Conservation (phyloP, 2,113 vertebrate genomes). For the Panthera uncia region DNA sequence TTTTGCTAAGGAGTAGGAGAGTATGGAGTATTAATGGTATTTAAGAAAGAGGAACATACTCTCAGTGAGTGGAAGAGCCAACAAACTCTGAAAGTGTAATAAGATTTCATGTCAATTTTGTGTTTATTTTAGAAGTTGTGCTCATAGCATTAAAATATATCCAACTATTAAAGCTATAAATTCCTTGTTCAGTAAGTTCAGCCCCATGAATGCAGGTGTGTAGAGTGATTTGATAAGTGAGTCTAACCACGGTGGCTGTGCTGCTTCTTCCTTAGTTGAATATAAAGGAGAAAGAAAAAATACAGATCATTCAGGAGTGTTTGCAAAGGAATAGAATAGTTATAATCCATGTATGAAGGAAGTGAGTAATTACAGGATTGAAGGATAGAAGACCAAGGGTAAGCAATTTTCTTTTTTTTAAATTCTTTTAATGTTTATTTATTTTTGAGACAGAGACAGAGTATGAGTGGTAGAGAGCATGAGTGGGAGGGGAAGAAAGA, state of each 20-base stretch:
- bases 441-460: too few species aligned
- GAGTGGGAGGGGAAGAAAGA: too few species aligned
- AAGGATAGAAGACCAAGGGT: neutral
- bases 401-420: neutral
- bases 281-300: neutral
- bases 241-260: neutral
- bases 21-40: neutral
- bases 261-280: neutral
- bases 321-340: neutral
- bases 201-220: rapidly evolving
- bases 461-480: too few species aligned
- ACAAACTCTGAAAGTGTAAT: neutral
- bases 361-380: neutral
- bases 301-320: neutral
- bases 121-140: neutral
- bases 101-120: neutral
- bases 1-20: neutral
- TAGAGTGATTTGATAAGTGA: neutral
- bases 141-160: neutral
- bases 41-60: neutral
- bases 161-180: neutral
- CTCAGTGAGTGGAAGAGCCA: neutral
- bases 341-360: neutral
- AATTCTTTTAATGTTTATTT: too few species aligned
- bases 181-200: neutral